Evolutionary conservation across 1,140 invertebrate genomes (phyloP), one percentile per base, ranked within the genome.

Genomic region (Halesus radiatus): DNA sequence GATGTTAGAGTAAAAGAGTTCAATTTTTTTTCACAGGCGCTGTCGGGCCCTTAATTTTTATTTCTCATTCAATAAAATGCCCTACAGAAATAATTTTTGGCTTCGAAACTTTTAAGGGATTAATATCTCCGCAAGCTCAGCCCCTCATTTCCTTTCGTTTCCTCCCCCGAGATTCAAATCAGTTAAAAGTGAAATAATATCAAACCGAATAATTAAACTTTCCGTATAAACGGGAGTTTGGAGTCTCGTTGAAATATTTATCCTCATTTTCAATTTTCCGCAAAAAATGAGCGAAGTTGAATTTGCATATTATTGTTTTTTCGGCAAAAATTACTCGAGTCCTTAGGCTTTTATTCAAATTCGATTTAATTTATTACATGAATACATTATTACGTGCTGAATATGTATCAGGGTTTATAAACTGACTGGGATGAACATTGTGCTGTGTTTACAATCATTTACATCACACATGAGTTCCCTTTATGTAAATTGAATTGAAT

Each of bases 251-350:
- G 20, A 60, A 60, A 60, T 18, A 6, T 60, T 60, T 22, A 60
- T 6, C 3, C 37, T 23, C n/a, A 20, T 18, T 23, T 60, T 20
- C 16, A 60, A 23, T 60, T 60, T 58, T 15, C n/a, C 56, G 2
- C 1, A 60, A 45, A 45, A 45, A 45, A 1, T 45, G 1, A 18
- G 20, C 3, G 20, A 22, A 60, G 13, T 20, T 13, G 18, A 60
- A 60, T 60, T 60, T 22, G 56, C 56, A 60, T 60, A 13, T 60
- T 60, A 45, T 13, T 45, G 37, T 56, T 22, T 56, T 60, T 60
- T 3, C 23, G 7, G 16, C 56, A 23, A 60, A 60, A 60, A 60
- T 60, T 23, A 60, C 13, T 60, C 3, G 56, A 60, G 18, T 60
- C 56, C 2, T 23, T 3, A 15, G 8, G 56, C 18, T 60, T 60